phyloP scores from a whole-genome alignment of 2,113 vertebrate genomes.

The Actenoides lindsayi region DNA sequence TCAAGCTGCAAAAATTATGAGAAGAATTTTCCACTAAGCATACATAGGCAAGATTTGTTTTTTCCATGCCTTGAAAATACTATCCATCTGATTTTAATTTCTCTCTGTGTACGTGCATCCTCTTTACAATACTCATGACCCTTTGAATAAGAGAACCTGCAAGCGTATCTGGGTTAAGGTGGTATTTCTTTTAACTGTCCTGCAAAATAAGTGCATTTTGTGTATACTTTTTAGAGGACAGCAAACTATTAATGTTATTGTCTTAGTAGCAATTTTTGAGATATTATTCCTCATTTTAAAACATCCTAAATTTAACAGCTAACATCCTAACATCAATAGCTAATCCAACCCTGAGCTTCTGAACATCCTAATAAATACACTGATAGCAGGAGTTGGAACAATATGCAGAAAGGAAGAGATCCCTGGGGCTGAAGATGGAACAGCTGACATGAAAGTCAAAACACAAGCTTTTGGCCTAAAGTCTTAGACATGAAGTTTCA shows the following conservation, averaged over 20 bases:
- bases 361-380: neutral
- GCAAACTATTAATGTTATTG: neutral
- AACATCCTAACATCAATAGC: neutral
- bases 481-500: neutral
- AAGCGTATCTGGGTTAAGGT: rapidly evolving
- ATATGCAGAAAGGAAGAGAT: neutral
- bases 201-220: neutral
- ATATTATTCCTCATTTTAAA: neutral
- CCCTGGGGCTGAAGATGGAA: neutral
- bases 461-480: neutral
- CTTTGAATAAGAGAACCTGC: neutral
- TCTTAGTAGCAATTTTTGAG: neutral
- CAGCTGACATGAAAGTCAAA: neutral
- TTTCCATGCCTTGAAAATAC: neutral
- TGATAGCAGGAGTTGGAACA: neutral
- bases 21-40: neutral
- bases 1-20: neutral
- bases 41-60: neutral
- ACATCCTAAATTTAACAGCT: neutral
- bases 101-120: neutral
- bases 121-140: neutral
- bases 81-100: neutral
- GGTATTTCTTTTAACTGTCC: neutral
- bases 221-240: neutral
- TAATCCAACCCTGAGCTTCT: neutral